A percentile compares a stretch with the other conserved stretches of the same genome.
Conservation (phyloP, 2,797 vertebrate genomes). For the Oreonectes daqikongensis region DNA sequence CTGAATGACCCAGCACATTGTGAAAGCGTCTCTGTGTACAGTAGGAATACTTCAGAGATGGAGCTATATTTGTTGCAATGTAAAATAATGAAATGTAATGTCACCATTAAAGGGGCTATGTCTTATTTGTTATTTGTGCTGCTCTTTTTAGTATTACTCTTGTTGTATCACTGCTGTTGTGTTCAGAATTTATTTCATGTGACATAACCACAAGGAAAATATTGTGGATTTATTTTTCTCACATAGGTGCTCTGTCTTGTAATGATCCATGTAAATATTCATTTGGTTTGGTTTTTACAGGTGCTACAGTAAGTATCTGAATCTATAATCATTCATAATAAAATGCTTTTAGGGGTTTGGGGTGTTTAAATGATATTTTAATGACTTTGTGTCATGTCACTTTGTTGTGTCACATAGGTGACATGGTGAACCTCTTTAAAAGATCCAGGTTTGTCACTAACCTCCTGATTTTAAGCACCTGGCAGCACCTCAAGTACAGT, state of each 20-base stretch:
- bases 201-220: slow-evolving; percentile 60
- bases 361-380: slow-evolving; percentile 8
- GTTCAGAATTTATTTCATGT: slow-evolving; percentile 69
- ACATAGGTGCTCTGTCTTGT: slow-evolving; percentile 57
- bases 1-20: slow-evolving; percentile 16
- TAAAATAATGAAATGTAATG: slow-evolving; percentile 56
- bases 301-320: slow-evolving; percentile 52
- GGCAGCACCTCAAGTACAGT: slow-evolving; percentile 33
- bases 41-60: slow-evolving; percentile 49
- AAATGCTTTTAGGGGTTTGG: slow-evolving; percentile 44
- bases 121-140: slow-evolving; percentile 66
- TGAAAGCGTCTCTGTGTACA: slow-evolving; percentile 36
- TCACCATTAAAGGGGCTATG: slow-evolving; percentile 51
- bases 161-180: slow-evolving; percentile 69
- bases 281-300: slow-evolving; percentile 46
- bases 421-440: slow-evolving; percentile 10
- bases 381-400: slow-evolving; percentile 3
- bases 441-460: slow-evolving; percentile 7
- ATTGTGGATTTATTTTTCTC: slow-evolving; percentile 69
- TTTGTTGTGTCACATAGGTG: slow-evolving; percentile 19
- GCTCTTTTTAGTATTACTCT: slow-evolving; percentile 69
- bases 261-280: slow-evolving; percentile 72
- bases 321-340: slow-evolving; percentile 48
- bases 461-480: slow-evolving; percentile 13
- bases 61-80: slow-evolving; percentile 61